Evolutionary conservation across 2,888 invertebrate genomes (phyloP).

Genomic region (Pseudococcus longispinus): DNA sequence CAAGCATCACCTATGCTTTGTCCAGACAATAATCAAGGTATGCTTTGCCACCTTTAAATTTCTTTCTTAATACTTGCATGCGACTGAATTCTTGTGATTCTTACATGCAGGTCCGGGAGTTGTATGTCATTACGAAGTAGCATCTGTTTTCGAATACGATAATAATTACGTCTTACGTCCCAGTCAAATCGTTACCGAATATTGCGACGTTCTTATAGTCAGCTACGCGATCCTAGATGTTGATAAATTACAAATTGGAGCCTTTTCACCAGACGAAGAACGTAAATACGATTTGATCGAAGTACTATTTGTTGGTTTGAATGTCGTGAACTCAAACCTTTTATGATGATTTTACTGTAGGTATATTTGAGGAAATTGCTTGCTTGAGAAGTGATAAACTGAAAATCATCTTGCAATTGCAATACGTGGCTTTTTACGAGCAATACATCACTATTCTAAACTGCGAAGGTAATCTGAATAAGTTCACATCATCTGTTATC

Average conservation of each 20-base stretch:
- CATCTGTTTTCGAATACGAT: not conserved
- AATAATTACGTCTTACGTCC: not conserved
- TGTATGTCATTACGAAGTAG: constrained; percentile 39
- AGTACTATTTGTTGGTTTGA: not conserved
- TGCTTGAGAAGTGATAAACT: not conserved
- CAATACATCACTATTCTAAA: not conserved
- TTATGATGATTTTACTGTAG: not conserved
- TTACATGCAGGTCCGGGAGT: constrained; percentile 22
- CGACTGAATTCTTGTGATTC: not conserved
- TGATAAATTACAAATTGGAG: constrained; percentile 13
- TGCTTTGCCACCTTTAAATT: not conserved
- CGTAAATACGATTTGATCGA: not conserved
- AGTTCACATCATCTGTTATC: not conserved
- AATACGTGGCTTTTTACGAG: constrained; percentile 26
- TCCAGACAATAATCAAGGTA: constrained; percentile 35
- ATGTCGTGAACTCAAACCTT: not conserved
- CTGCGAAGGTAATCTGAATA: not conserved
- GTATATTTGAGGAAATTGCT: not conserved
- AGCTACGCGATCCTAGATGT: constrained; percentile 33
- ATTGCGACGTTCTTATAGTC: constrained; percentile 15
- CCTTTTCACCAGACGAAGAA: constrained; percentile 39
- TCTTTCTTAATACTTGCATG: not conserved
- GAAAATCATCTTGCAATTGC: constrained; percentile 25
- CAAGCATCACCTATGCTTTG: constrained; percentile 13
- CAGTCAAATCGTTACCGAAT: not conserved